These are phyloP conservation scores for Scaptomyza reducta DNA, from an alignment of 2,888 invertebrate species.

Conservation along the genomic window DNA sequence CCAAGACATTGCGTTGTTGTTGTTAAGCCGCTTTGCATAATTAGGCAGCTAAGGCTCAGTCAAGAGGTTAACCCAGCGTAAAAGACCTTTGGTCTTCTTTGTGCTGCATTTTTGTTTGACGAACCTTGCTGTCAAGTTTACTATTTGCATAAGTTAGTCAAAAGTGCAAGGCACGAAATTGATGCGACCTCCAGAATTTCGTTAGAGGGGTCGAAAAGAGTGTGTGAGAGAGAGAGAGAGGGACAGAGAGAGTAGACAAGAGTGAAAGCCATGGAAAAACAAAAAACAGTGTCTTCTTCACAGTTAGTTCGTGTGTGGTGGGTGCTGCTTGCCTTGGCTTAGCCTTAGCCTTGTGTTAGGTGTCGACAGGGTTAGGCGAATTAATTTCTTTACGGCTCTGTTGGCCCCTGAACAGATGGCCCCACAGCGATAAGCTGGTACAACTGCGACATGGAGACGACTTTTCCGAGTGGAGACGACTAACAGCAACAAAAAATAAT, in stretches of 20 bases:
- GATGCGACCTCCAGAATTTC: constrained; percentile 50
- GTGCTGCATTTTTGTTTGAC: constrained; percentile 7
- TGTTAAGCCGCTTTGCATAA: constrained; percentile 72
- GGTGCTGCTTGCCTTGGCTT: constrained; percentile 43
- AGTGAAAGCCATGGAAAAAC: constrained; percentile 49
- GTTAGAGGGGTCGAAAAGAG: constrained; percentile 2
- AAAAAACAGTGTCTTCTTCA: constrained; percentile 56
- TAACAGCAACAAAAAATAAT: background rate
- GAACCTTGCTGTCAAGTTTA: constrained; percentile 50
- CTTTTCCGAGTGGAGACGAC: constrained; percentile 13
- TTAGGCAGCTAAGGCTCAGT: constrained; percentile 49
- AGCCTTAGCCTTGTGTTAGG: constrained; percentile 64
- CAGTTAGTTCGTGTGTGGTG: constrained; percentile 14
- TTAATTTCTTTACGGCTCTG: constrained; percentile 76
- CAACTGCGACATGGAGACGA: constrained; percentile 36
- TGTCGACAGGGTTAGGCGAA: constrained; percentile 79
- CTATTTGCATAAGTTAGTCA: constrained; percentile 65
- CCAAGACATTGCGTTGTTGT: constrained; percentile 21
- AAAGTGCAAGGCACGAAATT: constrained; percentile 65
- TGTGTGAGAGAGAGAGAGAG: too few species aligned
- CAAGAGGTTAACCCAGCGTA: constrained; percentile 32
- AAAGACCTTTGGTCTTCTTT: constrained; percentile 34
- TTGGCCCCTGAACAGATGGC: constrained; percentile 59
- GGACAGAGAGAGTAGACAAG: background rate
- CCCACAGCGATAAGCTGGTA: constrained; percentile 56